Conservation (phyloP, 2,797 vertebrate species). For the Phrynocephalus forsythii region DNA sequence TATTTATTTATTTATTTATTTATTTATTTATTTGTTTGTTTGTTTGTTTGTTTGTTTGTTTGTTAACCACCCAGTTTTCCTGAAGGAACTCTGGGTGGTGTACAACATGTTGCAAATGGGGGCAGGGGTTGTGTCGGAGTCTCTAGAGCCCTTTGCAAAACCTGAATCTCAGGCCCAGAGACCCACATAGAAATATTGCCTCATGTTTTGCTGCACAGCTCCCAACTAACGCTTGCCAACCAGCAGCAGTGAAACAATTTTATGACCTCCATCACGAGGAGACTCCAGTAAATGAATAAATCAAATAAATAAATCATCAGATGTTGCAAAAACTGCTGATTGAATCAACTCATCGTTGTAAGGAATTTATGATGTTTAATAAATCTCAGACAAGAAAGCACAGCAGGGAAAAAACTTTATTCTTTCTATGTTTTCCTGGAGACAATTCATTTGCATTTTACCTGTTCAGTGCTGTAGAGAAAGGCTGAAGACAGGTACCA, state of each 20-base stretch:
- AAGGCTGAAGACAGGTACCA: neutral
- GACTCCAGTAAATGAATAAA: neutral
- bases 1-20: too few relatives aligned
- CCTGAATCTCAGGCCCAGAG: neutral
- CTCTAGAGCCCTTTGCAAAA: neutral
- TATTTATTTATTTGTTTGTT: too few relatives aligned
- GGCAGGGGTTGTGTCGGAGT: neutral
- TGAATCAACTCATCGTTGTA: neutral
- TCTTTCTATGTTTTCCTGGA: neutral
- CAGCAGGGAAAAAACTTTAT: neutral
- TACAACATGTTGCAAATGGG: neutral
- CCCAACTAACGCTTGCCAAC: neutral
- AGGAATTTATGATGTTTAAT: conserved; percentile 3
- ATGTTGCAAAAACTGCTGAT: neutral
- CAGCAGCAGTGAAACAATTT: neutral
- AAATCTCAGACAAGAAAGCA: conserved; percentile 5
- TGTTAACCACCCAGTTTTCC: too few relatives aligned
- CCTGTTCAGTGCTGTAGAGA: neutral
- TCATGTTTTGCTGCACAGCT: neutral
- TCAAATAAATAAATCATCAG: neutral
- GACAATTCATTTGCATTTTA: neutral
- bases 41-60: too few relatives aligned
- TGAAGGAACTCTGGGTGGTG: too few relatives aligned
- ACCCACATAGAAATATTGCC: neutral
- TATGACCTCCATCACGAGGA: neutral